Base-by-base conservation (phyloP, 2,113 vertebrate genomes). In the Megaceryle torquata region DNA sequence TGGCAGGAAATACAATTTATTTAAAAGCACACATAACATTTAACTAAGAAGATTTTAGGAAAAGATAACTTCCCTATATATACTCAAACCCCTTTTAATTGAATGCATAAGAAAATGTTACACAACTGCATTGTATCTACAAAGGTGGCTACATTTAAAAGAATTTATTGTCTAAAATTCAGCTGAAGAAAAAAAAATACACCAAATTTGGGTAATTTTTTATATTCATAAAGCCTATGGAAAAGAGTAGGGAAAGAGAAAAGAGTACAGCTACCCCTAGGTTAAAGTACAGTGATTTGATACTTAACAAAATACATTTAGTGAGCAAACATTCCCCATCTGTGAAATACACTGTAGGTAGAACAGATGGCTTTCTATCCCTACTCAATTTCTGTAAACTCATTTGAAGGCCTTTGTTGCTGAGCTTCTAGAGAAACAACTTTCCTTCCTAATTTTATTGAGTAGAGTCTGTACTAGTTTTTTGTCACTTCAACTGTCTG, bases 311-410 rank as follows among this genome's bases (percentile, higher is more conserved):
- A 92, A 86, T 20, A 75, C 35, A 78, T 70, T 83, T 43, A 50
- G 6, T 88, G 39, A 94, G 76, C 41, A 91, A 95, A 92, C 81
- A 91, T 9, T 60, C 43, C 33, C 56, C 43, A 71, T 13, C 54
- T 65, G 48, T 86, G 41, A 91, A 86, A 90, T 13, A 88, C 29
- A 24, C 28, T 33, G 22, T 18, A 29, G 75, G 56, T 7, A 75
- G 69, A 84, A 86, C 94, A 95, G 82, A 95, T 89, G 91, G 88
- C 29, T 88, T 92, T 84, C 76, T 35, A 64, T 15, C 76, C 41
- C n/a, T 41, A 80, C 64, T 64, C 4, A 74, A 56, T 74, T 93
- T 77, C 94, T 78, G 69, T 63, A 78, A 93, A 93, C 76, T 43
- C 28, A 91, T 68, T 91, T 64, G 26, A 56, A 43, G 93, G 46